Evolutionary conservation across 2,888 invertebrate genomes (phyloP), one percentile per base, ranked within the genome.

Genomic region (Rhodophaea formosa): DNA sequence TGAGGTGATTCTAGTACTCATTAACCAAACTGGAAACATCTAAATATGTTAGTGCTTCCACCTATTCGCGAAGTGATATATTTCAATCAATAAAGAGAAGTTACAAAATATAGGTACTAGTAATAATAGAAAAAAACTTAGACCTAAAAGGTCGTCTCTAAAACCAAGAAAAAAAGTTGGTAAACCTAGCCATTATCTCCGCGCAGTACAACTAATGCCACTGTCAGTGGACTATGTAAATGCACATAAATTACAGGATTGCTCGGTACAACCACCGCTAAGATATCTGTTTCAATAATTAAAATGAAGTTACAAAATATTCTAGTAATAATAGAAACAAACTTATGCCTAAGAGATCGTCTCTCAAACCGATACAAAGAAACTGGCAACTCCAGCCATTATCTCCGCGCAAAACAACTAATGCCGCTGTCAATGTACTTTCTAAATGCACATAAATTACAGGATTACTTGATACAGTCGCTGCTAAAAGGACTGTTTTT

Each of bases 231-330:
- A 44, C 53, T 42, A 53, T 53, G 43, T 53, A 53, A 44, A 53
- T 53, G 53, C 53, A 53, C 53, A 53, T 53, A 53, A 42, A 53
- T 53, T 53, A 43, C n/a, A n/a, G 44, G 53, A 53, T 53, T 53
- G 44, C 53, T 8, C 47, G 47, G 30, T 49, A 44, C 35, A 42
- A 8, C 12, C 42, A 42, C 12, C 14, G 15, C 53, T n/a, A n/a
- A n/a, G n/a, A n/a, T n/a, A n/a, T n/a, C n/a, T n/a, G n/a, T n/a
- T n/a, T n/a, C n/a, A n/a, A n/a, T n/a, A n/a, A n/a, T n/a, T n/a
- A n/a, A n/a, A n/a, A n/a, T n/a, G n/a, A n/a, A n/a, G n/a, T n/a
- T n/a, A n/a, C n/a, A n/a, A n/a, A n/a, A n/a, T n/a, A n/a, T n/a
- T n/a, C n/a, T n/a, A n/a, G n/a, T n/a, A n/a, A n/a, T n/a, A n/a